phyloP scores from a whole-genome alignment of 1,140 invertebrate genomes.

The Araneus ventricosus region DNA sequence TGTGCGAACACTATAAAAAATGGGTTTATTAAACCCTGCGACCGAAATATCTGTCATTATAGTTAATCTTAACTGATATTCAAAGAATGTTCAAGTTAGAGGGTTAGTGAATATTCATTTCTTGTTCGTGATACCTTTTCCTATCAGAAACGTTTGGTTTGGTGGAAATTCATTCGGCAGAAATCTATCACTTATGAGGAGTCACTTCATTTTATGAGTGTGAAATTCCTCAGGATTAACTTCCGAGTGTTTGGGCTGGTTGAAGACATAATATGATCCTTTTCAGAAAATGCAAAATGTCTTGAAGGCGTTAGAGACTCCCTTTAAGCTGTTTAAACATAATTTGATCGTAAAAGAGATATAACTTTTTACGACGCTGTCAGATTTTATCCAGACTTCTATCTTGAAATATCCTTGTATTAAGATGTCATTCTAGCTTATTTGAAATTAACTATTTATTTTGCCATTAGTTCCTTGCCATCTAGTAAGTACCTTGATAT shows the following conservation, averaged over 20 bases:
- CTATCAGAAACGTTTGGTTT: not conserved
- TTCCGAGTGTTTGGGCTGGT: not conserved
- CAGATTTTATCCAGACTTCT: not conserved
- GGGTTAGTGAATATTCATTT: too few species aligned
- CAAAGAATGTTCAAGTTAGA: too few species aligned
- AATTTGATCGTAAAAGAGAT: not conserved
- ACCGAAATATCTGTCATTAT: too few species aligned
- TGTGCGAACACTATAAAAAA: too few species aligned
- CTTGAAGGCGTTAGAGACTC: not conserved
- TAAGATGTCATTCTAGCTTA: not conserved
- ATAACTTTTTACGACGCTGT: not conserved
- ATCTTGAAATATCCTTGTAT: not conserved
- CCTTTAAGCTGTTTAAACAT: not conserved
- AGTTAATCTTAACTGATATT: too few species aligned
- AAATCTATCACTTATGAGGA: not conserved
- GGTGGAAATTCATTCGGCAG: not conserved
- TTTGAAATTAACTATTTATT: not conserved
- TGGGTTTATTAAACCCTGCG: too few species aligned
- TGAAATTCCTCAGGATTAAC: not conserved
- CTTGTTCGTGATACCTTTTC: not conserved
- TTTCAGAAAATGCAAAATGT: not conserved
- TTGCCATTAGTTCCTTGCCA: not conserved
- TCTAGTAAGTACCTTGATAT: not conserved
- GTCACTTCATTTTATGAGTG: constrained; percentile 8
- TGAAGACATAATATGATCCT: not conserved